Evolutionary conservation across 1,140 invertebrate genomes (phyloP).

Genomic region (Dendrolimus punctatus): DNA sequence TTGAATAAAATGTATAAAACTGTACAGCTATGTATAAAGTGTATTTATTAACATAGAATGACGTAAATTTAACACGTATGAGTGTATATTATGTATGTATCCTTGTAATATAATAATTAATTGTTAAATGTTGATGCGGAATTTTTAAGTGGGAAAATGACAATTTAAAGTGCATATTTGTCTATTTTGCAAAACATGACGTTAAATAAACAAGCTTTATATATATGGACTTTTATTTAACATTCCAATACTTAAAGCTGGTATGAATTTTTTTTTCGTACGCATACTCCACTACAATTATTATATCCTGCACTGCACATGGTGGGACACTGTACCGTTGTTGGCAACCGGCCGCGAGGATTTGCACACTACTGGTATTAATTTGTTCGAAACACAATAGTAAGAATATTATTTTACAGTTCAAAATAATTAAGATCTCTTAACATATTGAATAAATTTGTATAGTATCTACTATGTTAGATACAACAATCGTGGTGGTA

Average conservation of each 20-base stretch:
- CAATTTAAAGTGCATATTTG: constrained; percentile 65
- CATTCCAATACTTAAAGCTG: constrained; percentile 2
- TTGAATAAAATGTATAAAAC: neutral
- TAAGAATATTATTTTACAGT: too few species aligned
- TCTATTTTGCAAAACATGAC: constrained; percentile 70
- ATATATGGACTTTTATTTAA: constrained; percentile 20
- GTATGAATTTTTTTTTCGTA: neutral
- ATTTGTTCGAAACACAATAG: too few species aligned
- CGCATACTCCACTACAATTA: neutral
- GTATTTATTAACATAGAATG: neutral
- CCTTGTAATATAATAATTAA: constrained; percentile 36
- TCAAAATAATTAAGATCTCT: too few species aligned
- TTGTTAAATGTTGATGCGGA: constrained; percentile 64
- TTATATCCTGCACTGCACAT: too few species aligned
- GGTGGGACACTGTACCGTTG: too few species aligned
- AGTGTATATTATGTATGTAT: constrained; percentile 36
- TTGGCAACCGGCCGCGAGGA: too few species aligned
- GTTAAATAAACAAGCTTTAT: constrained; percentile 70
- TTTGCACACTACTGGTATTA: too few species aligned
- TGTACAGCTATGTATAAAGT: constrained; percentile 2
- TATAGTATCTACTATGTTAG: too few species aligned
- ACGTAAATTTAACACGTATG: neutral
- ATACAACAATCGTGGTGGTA: too few species aligned
- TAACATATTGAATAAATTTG: too few species aligned
- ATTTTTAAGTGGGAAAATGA: constrained; percentile 52